Conservation (phyloP, 2,888 invertebrate species). For the Pandemis corylana region DNA sequence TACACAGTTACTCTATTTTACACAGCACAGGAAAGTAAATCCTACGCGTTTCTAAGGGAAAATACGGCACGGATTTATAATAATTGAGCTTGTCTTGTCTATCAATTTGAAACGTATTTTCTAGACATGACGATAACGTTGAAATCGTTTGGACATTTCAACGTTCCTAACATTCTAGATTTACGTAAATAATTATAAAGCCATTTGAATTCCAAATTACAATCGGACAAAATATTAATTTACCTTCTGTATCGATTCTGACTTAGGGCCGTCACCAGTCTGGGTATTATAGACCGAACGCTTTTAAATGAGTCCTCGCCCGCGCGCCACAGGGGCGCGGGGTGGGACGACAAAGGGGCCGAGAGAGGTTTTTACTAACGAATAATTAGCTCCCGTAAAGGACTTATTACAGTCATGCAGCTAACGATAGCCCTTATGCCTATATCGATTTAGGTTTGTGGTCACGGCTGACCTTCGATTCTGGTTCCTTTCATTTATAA, state of each 20-base stretch:
- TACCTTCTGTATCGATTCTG: background rate
- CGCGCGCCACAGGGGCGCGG: too few species aligned
- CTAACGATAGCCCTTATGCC: background rate
- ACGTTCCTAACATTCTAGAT: background rate
- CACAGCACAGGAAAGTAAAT: background rate
- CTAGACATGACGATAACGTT: background rate
- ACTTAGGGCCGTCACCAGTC: background rate
- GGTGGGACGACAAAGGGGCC: too few species aligned
- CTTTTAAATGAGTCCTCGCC: too few species aligned
- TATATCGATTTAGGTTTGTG: background rate
- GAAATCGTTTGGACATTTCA: constrained; percentile 8
- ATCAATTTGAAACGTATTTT: background rate
- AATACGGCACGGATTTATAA: background rate
- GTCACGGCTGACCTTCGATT: background rate
- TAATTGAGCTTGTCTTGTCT: background rate
- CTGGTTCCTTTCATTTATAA: background rate
- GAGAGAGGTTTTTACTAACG: too few species aligned
- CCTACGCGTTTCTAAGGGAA: background rate
- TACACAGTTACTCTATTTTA: too few species aligned
- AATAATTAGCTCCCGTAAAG: too few species aligned
- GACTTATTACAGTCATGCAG: background rate
- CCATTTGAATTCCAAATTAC: constrained; percentile 7
- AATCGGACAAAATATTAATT: background rate
- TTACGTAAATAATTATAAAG: constrained; percentile 10
- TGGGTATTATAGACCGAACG: background rate